Evolutionary conservation across 2,888 invertebrate genomes (phyloP).

Genomic region (Halictus ligatus): DNA sequence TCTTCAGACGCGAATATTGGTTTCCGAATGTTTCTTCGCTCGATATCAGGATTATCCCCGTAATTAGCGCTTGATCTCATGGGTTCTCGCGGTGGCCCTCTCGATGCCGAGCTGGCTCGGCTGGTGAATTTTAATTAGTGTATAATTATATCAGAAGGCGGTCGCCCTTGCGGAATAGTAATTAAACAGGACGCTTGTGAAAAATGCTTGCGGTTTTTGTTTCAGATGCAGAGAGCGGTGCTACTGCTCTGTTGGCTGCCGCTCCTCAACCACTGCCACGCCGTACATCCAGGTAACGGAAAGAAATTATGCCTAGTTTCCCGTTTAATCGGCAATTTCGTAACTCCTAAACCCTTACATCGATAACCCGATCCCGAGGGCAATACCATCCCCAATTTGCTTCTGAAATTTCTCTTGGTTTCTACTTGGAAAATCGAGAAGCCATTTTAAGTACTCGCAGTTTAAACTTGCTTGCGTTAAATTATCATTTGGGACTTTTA

Average conservation of each 20-base stretch:
- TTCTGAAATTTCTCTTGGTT: neutral
- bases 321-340: neutral
- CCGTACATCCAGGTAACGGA: conserved; percentile 82
- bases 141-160: conserved; percentile 37
- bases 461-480: neutral
- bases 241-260: conserved; percentile 83
- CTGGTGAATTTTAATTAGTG: conserved; percentile 42
- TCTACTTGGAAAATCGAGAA: neutral
- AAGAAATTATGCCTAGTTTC: conserved; percentile 8
- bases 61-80: conserved; percentile 44
- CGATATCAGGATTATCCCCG: neutral
- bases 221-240: conserved; percentile 83
- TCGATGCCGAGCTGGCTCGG: conserved; percentile 15
- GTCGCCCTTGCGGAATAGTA: conserved; percentile 13
- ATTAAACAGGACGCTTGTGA: conserved; percentile 26
- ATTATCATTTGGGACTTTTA: neutral
- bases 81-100: conserved; percentile 10
- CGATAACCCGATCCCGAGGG: neutral
- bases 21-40: conserved; percentile 7
- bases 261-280: conserved; percentile 83
- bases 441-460: no score
- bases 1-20: neutral
- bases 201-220: conserved; percentile 58
- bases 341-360: neutral
- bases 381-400: neutral